These are phyloP conservation scores for Bombus cullumanus DNA, from an alignment of 1,140 invertebrate species.

Conservation along the genomic window DNA sequence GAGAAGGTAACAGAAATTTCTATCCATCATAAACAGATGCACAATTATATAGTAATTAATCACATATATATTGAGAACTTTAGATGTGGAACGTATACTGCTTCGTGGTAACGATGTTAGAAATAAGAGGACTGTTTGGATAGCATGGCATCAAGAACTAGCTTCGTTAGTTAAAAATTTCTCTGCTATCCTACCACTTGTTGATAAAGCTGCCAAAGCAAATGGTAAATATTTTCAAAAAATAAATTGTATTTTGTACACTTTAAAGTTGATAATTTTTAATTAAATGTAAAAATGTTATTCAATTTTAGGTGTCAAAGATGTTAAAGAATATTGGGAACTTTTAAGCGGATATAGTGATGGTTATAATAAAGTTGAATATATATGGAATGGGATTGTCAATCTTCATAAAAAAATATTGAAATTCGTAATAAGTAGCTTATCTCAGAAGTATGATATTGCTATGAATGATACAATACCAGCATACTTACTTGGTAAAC, in stretches of 20 bases:
- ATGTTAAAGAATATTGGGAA: constrained; percentile 85
- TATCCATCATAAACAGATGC: too few species aligned
- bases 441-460: constrained; percentile 77
- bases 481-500: constrained; percentile 84
- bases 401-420: constrained; percentile 84
- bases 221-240: constrained; percentile 80
- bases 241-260: not conserved
- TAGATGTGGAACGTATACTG: constrained; percentile 70
- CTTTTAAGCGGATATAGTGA: constrained; percentile 83
- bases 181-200: constrained; percentile 82
- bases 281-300: not conserved
- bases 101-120: constrained; percentile 51
- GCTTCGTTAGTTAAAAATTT: constrained; percentile 76
- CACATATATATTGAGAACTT: constrained; percentile 19
- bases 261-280: not conserved
- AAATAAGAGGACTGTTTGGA: constrained; percentile 70
- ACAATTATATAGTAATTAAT: not conserved
- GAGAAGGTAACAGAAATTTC: constrained; percentile 60
- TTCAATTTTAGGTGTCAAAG: constrained; percentile 67
- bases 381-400: constrained; percentile 83
- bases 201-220: constrained; percentile 82
- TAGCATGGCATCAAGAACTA: constrained; percentile 70
- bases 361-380: constrained; percentile 81
- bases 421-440: constrained; percentile 80
- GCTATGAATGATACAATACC: constrained; percentile 80